phyloP scores from a whole-genome alignment of 2,113 vertebrate genomes.

The Peromyscus polionotus region DNA sequence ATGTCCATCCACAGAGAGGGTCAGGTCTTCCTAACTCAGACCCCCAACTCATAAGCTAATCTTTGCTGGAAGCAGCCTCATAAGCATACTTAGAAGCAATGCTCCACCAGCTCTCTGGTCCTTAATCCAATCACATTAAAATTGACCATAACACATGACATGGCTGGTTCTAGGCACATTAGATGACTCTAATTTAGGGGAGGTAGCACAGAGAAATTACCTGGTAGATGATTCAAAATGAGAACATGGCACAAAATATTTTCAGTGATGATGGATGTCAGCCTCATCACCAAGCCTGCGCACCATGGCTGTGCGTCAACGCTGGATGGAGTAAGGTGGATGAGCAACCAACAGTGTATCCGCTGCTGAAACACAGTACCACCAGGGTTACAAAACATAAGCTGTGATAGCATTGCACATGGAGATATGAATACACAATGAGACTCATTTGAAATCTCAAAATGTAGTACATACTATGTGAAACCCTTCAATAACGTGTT shows the following conservation, averaged over 20 bases:
- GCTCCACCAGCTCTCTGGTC: background rate
- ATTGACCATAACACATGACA: too few relatives aligned
- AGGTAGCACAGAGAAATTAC: background rate
- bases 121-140: background rate
- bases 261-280: background rate
- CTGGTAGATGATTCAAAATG: background rate
- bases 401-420: background rate
- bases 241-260: background rate
- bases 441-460: background rate
- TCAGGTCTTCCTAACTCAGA: background rate
- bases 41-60: background rate
- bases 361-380: background rate
- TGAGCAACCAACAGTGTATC: background rate
- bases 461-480: background rate
- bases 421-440: background rate
- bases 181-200: background rate
- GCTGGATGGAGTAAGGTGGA: background rate
- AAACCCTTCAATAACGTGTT: background rate
- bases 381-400: conserved; percentile 13
- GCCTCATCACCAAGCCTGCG: background rate
- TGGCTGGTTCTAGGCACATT: background rate
- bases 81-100: too few relatives aligned
- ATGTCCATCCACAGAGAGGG: background rate
- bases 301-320: background rate
- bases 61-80: background rate